phyloP scores from a whole-genome alignment of 2,113 vertebrate species.

The Peromyscus leucopus region DNA sequence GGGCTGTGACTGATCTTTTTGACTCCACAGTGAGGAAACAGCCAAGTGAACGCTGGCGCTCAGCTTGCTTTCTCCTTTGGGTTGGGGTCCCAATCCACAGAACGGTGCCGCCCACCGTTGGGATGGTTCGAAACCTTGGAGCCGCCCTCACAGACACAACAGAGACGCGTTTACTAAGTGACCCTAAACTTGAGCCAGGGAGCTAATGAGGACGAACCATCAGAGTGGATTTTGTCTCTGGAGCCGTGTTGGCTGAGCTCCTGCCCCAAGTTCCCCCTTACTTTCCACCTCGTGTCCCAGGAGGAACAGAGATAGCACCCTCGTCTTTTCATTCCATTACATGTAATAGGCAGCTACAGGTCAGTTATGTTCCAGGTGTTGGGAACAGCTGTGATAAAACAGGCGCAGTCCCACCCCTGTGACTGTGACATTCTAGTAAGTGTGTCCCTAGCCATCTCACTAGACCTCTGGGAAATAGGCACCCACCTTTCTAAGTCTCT shows the following conservation, averaged over 20 bases:
- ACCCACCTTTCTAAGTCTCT: neutral
- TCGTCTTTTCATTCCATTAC: neutral
- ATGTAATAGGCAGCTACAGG: neutral
- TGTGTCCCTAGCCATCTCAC: neutral
- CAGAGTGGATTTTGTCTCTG: neutral
- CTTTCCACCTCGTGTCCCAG: neutral
- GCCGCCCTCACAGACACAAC: neutral
- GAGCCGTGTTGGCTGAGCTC: neutral
- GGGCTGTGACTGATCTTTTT: neutral
- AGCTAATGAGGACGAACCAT: neutral
- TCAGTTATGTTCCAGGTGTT: neutral
- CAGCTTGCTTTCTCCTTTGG: neutral
- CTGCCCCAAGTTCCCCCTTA: neutral
- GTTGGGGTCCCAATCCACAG: neutral
- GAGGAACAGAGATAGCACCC: neutral
- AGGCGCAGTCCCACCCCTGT: neutral
- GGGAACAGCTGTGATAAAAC: neutral
- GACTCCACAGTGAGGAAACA: neutral
- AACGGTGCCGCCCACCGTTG: neutral
- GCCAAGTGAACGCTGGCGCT: too few species aligned
- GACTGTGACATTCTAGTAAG: neutral
- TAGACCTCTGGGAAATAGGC: neutral
- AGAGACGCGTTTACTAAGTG: neutral
- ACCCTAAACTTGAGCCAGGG: neutral
- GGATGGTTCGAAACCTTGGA: neutral